Evolutionary conservation across 92 coral and sea anemone genomes (phyloP).

Genomic region (Chrysogorgia sp.): DNA sequence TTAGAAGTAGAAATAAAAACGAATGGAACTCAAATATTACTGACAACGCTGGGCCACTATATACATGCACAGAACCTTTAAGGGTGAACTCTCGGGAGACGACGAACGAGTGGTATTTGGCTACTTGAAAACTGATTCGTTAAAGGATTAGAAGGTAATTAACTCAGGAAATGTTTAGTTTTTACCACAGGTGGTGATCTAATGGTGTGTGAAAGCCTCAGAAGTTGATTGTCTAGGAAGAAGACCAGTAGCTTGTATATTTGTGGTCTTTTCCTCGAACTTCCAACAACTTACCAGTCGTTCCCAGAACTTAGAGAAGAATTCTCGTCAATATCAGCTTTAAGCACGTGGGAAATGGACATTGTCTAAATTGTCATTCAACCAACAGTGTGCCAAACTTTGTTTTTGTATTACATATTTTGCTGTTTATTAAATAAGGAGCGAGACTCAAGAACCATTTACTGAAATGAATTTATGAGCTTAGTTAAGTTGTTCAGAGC

Average conservation of each 20-base stretch:
- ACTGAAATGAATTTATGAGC: too few species aligned
- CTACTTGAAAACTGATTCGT: slow-evolving; percentile 31
- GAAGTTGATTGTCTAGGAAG: slow-evolving; percentile 27
- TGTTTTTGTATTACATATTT: too few species aligned
- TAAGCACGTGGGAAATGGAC: slow-evolving; percentile 17
- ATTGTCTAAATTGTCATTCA: background rate
- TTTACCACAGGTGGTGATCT: slow-evolving; percentile 30
- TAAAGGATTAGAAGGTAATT: slow-evolving; percentile 14
- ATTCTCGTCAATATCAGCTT: slow-evolving; percentile 14
- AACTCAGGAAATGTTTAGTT: slow-evolving; percentile 15
- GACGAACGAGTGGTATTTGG: slow-evolving; percentile 8
- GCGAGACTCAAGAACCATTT: too few species aligned
- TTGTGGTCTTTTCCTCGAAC: slow-evolving; percentile 29
- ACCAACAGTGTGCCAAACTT: background rate
- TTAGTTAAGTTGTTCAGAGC: too few species aligned
- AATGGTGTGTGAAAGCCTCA: slow-evolving; percentile 19
- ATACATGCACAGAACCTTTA: too few species aligned
- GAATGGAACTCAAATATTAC: too few species aligned
- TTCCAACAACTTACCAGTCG: slow-evolving; percentile 23
- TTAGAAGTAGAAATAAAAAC: too few species aligned
- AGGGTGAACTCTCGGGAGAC: background rate
- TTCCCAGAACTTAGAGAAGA: slow-evolving; percentile 33
- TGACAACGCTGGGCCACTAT: too few species aligned
- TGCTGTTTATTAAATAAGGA: too few species aligned
- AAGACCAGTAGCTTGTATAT: slow-evolving; percentile 34